Conservation (phyloP, 2,113 vertebrate genomes). For the Lates calcarifer region DNA sequence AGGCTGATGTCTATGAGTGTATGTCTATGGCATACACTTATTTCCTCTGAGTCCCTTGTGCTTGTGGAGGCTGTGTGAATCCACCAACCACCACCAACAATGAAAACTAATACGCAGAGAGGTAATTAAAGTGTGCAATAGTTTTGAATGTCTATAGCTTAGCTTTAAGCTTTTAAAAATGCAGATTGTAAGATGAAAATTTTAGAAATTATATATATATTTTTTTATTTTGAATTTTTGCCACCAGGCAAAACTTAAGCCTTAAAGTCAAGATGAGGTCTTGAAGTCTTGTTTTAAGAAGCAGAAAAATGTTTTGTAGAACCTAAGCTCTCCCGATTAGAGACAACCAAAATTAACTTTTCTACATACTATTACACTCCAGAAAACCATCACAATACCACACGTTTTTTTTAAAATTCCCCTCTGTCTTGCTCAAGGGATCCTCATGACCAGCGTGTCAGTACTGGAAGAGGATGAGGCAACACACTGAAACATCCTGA, state of each 20-base stretch:
- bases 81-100: no score
- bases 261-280: background rate
- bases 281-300: background rate
- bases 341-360: background rate
- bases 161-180: no score
- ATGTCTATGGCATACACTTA: background rate
- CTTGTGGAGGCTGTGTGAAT: background rate
- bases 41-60: background rate
- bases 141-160: background rate
- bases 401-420: background rate
- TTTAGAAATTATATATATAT: no score
- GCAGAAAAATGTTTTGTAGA: no score
- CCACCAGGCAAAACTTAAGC: background rate
- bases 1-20: background rate
- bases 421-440: slow-evolving; percentile 10
- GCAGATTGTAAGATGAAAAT: background rate
- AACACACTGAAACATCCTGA: slow-evolving; percentile 45
- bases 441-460: background rate
- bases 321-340: background rate
- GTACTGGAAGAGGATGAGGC: slow-evolving; percentile 37
- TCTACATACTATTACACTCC: background rate
- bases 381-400: background rate
- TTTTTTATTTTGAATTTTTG: background rate
- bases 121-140: background rate
- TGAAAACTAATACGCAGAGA: background rate